Base-by-base conservation (phyloP, 2,113 vertebrate species). In the Corythoichthys intestinalis region DNA sequence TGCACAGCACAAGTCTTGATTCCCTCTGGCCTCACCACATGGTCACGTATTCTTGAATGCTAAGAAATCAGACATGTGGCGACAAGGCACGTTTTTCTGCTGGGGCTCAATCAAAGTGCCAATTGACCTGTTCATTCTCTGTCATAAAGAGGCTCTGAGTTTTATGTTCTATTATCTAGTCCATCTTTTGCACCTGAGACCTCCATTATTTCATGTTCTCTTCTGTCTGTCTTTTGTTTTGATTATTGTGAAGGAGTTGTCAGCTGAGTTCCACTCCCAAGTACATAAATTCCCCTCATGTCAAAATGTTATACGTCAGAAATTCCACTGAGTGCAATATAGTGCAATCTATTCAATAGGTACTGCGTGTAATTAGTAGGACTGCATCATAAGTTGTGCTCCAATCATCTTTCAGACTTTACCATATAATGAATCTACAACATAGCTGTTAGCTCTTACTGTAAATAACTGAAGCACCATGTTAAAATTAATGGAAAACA, bases 1-100 rank as follows among this genome's bases (percentile, higher is more conserved):
- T 17, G 75, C 83, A 58, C 79, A 76, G 82, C 72, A 71, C 75
- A 72, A 71, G 74, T 39, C 58, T 63, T 9, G 47, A 65, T 66
- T 74, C 66, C 76, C 73, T 67, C 80, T 8, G 68, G 72, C 69
- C 81, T 44, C 58, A 4, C 72, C 78, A 76, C 81, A 65, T 75
- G 75, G 5, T 50, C 37, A 46, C 48, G 57, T 70, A 13, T 54
- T 38, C 52, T 6, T 79, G 41, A 65, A 71, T 64, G 69, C 38
- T 28, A 17, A 73, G 75, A 79, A 56, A 49, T 58, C 70, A 71
- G 60, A 62, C 76, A 72, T 72, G 76, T 83, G 74, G 80, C 69
- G 56, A 65, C 59, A n/a, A 50, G 67, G 67, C 72, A 75, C 72
- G 38, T 77, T 78, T 71, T 65, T 58, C 68, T 11, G 49, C 14